Base-by-base conservation (phyloP, 2,888 invertebrate species). In the Heteromurus nitidus region DNA sequence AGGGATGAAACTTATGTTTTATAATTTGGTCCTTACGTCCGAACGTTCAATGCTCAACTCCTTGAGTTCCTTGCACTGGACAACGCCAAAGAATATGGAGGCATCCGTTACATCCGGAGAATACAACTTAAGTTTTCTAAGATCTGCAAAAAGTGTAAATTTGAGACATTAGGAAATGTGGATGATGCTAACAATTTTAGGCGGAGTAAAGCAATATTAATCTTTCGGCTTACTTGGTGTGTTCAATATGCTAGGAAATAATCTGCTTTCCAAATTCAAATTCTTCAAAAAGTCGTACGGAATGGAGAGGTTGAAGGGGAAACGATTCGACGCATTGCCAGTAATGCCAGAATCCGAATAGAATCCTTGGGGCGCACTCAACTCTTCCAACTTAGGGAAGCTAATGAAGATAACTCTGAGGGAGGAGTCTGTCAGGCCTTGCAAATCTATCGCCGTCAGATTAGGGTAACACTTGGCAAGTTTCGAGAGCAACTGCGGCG, bases 81-180 rank as follows among this genome's bases (percentile, higher is more conserved):
- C 70, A 24, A 83, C 76, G 2, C 79, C 83, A 72, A 83, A 83
- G 31, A 76, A 83, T 13, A 83, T 80, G 0, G 80, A 69, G n/a
- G 74, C 80, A 76, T 83, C 83, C 13, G 83, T 83, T 16, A 83
- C 58, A n/a, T 80, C 80, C 16, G 74, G 80, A 13, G 83, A 83
- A 31, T 83, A 76, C 44, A 83, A 62, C 18, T 70, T 74, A 24
- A 83, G 55, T 22, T 80, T 83, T 30, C 74, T 22, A 24, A 83
- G 70, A 58, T 80, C 83, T 83, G 20, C 0, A 64, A 55, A 60
- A 26, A 16, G n/a, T 24, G 22, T n/a, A 47, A 47, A 36, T 36
- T 36, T 36, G n/a, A n/a, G n/a, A n/a, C n/a, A n/a, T n/a, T n/a
- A n/a, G 5, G 36, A 36, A 36, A 36, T 36, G 36, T 9, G 36